Conservation (phyloP, 2,888 invertebrate species). For the Dicycla oo region DNA sequence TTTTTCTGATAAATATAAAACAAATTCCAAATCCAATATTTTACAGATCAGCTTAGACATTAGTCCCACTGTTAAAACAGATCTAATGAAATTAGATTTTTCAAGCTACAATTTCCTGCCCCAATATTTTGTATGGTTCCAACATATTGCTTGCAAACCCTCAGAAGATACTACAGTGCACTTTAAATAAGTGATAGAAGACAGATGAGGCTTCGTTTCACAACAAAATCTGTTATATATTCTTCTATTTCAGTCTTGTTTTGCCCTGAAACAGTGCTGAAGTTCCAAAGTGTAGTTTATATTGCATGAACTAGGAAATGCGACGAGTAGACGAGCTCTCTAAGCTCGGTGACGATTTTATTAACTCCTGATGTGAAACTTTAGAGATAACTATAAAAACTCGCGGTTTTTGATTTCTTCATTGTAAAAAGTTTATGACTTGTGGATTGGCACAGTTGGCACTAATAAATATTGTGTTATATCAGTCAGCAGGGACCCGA, state of each 20-base stretch:
- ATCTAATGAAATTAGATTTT: background rate
- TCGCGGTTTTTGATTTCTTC: slow-evolving; percentile 53
- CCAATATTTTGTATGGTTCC: background rate
- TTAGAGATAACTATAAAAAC: slow-evolving; percentile 58
- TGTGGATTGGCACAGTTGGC: too few relatives aligned
- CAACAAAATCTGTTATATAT: slow-evolving; percentile 34
- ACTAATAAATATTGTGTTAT: slow-evolving; percentile 54
- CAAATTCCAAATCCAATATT: background rate
- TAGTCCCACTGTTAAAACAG: background rate
- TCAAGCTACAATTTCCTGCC: background rate
- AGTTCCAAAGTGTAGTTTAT: slow-evolving; percentile 44
- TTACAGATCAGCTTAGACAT: background rate
- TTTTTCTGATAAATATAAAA: too few relatives aligned
- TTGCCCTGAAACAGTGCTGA: slow-evolving; percentile 19
- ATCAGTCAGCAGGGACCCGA: slow-evolving; percentile 36
- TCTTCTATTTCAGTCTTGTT: slow-evolving; percentile 23
- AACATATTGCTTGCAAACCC: slow-evolving; percentile 19
- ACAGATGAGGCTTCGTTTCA: slow-evolving; percentile 40
- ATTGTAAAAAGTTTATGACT: slow-evolving; percentile 62
- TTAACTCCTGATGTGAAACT: slow-evolving; percentile 55
- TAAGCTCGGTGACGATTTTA: slow-evolving; percentile 46
- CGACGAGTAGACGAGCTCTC: slow-evolving; percentile 37
- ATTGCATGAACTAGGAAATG: slow-evolving; percentile 60
- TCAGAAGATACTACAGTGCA: slow-evolving; percentile 18
- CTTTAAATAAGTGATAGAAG: slow-evolving; percentile 40